Evolutionary conservation across 2,888 invertebrate genomes (phyloP).

Genomic region (Pyralis farinalis): DNA sequence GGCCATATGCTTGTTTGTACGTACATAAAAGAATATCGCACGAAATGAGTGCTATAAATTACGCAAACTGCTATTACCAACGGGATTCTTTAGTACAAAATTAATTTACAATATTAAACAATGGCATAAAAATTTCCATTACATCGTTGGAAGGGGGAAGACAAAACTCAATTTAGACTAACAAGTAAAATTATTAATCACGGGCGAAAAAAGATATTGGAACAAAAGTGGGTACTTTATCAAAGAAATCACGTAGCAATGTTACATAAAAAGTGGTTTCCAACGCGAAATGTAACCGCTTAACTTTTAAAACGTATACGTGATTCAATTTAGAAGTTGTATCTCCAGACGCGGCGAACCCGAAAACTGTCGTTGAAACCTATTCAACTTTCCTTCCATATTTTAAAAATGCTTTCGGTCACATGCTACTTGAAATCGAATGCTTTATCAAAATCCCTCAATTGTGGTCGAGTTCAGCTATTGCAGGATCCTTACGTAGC

Average conservation of each 20-base stretch:
- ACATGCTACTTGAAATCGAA: slow-evolving; percentile 7
- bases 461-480: slow-evolving; percentile 4
- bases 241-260: slow-evolving; percentile 64
- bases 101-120: too few species aligned
- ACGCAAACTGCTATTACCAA: too few species aligned
- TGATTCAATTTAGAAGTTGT: slow-evolving; percentile 78
- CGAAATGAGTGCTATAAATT: too few species aligned
- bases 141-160: too few species aligned
- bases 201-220: slow-evolving; percentile 51
- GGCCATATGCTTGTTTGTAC: too few species aligned
- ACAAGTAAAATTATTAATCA: slow-evolving; percentile 58
- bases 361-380: slow-evolving; percentile 64
- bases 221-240: slow-evolving; percentile 52
- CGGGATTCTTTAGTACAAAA: too few species aligned
- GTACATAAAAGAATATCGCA: too few species aligned
- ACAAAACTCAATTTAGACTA: slow-evolving; percentile 46
- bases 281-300: slow-evolving; percentile 70
- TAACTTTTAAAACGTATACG: slow-evolving; percentile 79
- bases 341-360: slow-evolving; percentile 49
- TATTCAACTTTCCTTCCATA: slow-evolving; percentile 65
- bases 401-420: slow-evolving; percentile 35
- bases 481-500: background rate
- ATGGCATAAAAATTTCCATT: too few species aligned
- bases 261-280: slow-evolving; percentile 69
- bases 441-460: slow-evolving; percentile 6